phyloP scores from a whole-genome alignment of 2,797 vertebrate species.

The Enteromius argenteus region DNA sequence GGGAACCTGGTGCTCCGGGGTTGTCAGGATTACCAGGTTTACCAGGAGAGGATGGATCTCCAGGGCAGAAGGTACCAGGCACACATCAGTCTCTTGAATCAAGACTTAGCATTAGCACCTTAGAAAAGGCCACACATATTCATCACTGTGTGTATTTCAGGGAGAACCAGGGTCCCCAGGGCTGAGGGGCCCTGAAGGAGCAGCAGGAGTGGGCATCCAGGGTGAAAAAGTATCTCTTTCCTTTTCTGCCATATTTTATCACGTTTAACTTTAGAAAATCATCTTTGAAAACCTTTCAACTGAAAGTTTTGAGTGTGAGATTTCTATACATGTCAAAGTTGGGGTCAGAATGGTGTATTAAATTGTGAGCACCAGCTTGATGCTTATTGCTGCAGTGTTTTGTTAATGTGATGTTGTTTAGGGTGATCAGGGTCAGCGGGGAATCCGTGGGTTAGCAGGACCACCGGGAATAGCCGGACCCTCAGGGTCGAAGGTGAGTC shows the following conservation, averaged over 20 bases:
- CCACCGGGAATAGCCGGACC: slow-evolving; percentile 84
- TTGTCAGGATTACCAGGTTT: slow-evolving; percentile 85
- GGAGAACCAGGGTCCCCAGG: slow-evolving; percentile 85
- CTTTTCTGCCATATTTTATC: background rate
- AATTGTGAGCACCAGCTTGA: background rate
- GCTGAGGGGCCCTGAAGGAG: slow-evolving; percentile 83
- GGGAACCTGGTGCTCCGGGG: slow-evolving; percentile 85
- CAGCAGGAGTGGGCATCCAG: slow-evolving; percentile 83
- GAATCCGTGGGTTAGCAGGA: slow-evolving; percentile 85
- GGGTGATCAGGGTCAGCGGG: slow-evolving; percentile 91
- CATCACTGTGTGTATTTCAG: slow-evolving; percentile 67
- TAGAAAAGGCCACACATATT: background rate
- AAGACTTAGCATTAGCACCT: background rate
- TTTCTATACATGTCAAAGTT: background rate
- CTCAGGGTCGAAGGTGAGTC: slow-evolving; percentile 84
- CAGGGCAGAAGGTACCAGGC: slow-evolving; percentile 86
- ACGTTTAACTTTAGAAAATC: background rate
- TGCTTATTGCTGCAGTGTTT: background rate
- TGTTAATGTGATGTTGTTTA: slow-evolving; percentile 57
- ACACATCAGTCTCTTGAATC: background rate
- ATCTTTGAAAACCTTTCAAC: background rate
- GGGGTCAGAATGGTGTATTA: background rate
- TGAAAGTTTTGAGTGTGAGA: background rate
- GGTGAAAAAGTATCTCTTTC: slow-evolving; percentile 85
- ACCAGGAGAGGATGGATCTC: slow-evolving; percentile 89